phyloP scores from a whole-genome alignment of 2,797 vertebrate genomes.

The Catamblyrhynchus diadema region DNA sequence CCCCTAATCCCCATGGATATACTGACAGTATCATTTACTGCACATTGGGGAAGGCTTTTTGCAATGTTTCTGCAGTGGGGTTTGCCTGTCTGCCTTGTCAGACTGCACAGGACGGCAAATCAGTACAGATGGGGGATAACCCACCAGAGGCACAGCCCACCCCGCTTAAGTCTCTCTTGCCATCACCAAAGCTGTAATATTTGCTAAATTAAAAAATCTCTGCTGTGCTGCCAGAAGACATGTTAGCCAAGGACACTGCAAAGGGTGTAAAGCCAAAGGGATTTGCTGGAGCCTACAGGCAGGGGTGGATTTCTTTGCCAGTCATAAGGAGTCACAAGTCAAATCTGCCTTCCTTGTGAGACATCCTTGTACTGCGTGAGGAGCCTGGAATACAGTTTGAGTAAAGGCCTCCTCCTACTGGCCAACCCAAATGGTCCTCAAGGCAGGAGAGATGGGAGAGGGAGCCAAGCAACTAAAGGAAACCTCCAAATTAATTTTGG shows the following conservation, averaged over 20 bases:
- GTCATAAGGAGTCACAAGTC: not conserved
- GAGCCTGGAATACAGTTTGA: not conserved
- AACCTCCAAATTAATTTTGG: not conserved
- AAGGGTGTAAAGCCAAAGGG: not conserved
- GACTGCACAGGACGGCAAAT: not conserved
- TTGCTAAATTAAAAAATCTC: not conserved
- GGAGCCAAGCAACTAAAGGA: not conserved
- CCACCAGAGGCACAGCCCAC: not conserved
- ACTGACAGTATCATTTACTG: not conserved
- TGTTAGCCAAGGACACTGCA: not conserved
- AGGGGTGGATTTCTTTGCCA: not conserved
- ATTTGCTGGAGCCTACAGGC: not conserved
- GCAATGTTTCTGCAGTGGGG: not conserved
- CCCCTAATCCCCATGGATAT: not conserved
- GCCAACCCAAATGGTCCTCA: not conserved
- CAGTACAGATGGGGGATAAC: not conserved
- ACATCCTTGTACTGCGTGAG: not conserved
- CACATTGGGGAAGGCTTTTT: not conserved
- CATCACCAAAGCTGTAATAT: not conserved
- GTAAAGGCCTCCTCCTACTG: not conserved
- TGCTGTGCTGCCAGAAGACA: conserved; percentile 14
- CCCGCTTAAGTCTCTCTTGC: not conserved
- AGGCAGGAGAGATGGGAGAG: not conserved
- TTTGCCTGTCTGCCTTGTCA: not conserved
- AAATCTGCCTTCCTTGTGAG: not conserved